Base-by-base conservation (phyloP, 1,140 invertebrate species). In the Cydia fagiglandana region DNA sequence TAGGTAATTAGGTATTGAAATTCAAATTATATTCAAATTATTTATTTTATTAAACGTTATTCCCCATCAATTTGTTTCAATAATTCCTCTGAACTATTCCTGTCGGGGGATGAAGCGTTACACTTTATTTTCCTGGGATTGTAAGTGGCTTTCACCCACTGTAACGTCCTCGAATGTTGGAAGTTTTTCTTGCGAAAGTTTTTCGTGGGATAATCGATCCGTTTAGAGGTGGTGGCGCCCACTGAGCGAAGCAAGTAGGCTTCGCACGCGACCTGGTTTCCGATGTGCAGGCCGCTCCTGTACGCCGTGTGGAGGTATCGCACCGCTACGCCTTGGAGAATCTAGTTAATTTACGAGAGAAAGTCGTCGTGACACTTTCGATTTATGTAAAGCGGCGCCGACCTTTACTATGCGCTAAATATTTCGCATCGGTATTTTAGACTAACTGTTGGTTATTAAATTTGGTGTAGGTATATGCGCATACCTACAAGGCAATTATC, bases 221-320 rank as follows among this genome's bases (percentile, higher is more conserved):
- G 13, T n/a, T 66, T 79, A 0, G 79, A 53, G 74, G 84, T 85
- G 0, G 84, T 86, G 64, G 90, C 84, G 20, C 83, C 81, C 12
- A 79, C 38, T 0, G 89, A 91, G 5, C 91, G 87, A 5, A 92
- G 78, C 6, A 92, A 76, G 73, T 91, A 92, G 2, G 91, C 89
- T 10, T 86, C 77, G 64, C 90, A 90, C 4, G 78, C 75, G n/a
- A 86, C 82, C 20, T 86, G 85, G 75, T 91, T 90, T 5, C 84
- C 90, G 13, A 84, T 80, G 64, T 91, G 86, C 0, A 92, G 77
- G 12, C 91, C 91, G 53, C 85, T 91, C 34, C 86, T 80, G 70
- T 92, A 92, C 0, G 89, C 91, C 4, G 91, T 92, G 73, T 92
- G 89, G 0, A 92, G 83, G 73, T 92, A 92, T 2, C 91, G 82